Conservation (phyloP, 1,140 invertebrate genomes). For the Aradophagus sp. region DNA sequence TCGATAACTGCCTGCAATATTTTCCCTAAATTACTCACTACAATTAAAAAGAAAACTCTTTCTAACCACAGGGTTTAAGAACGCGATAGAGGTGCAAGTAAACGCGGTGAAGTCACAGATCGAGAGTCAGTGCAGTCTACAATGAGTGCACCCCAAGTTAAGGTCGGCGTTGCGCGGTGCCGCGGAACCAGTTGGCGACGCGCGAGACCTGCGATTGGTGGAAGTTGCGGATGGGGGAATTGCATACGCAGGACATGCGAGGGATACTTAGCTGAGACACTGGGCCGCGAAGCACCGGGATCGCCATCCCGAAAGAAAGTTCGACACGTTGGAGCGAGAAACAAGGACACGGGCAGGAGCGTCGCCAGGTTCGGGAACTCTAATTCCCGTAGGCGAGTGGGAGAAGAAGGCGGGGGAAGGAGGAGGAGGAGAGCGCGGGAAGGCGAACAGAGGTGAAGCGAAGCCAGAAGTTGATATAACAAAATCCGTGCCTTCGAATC, state of each 20-base stretch:
- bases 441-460: no score
- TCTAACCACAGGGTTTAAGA: conserved; percentile 88
- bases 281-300: conserved; percentile 24
- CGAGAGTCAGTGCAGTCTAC: conserved; percentile 93
- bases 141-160: conserved; percentile 78
- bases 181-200: no score
- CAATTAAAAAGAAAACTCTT: conserved; percentile 4
- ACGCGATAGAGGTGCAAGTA: conserved; percentile 95
- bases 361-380: no score
- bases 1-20: no score
- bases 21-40: no score
- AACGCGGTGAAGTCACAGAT: conserved; percentile 95
- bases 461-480: no score
- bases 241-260: conserved; percentile 53
- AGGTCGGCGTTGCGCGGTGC: conserved; percentile 57
- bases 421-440: no score
- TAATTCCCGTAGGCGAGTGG: no score
- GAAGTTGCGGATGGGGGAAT: conserved; percentile 38
- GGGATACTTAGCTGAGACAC: conserved; percentile 29
- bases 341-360: no score
- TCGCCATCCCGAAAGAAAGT: conserved; percentile 6
- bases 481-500: conserved; percentile 57
- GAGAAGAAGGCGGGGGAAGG: no score
- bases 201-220: conserved; percentile 22
- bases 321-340: conserved; percentile 40